A percentile compares a stretch with the other conserved stretches of the same genome.
Evolutionary conservation across 2,797 vertebrate species (phyloP).

Genomic region (Rhabdophis nuchalis): DNA sequence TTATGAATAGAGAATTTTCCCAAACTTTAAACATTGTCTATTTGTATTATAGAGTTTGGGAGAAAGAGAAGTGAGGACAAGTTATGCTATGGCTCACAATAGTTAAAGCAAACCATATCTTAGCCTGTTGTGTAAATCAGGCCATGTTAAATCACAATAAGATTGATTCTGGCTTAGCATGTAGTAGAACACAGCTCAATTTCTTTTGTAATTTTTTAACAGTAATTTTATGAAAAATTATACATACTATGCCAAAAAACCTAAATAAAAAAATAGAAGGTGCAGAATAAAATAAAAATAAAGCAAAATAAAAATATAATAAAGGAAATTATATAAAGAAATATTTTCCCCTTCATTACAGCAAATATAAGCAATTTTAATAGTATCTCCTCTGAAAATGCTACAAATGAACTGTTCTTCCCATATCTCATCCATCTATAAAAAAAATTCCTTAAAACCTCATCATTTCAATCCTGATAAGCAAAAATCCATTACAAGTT

Average conservation of each 20-base stretch:
- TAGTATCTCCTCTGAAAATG: not conserved
- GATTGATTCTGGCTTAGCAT: not conserved
- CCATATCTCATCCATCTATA: not conserved
- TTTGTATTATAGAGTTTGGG: not conserved
- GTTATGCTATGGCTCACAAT: not conserved
- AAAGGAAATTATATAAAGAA: not conserved
- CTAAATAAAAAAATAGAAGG: not conserved
- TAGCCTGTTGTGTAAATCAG: not conserved
- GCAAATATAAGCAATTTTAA: not conserved
- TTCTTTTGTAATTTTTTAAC: not conserved
- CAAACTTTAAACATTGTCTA: not conserved
- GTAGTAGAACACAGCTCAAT: not conserved
- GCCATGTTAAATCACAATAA: not conserved
- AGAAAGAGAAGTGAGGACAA: not conserved
- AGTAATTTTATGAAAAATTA: not conserved
- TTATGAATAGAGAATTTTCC: not conserved
- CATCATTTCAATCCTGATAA: not conserved
- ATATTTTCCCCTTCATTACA: not conserved
- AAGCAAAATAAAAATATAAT: not conserved
- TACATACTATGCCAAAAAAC: not conserved
- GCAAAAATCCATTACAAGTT: not conserved
- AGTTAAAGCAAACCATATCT: not conserved
- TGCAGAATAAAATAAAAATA: not conserved
- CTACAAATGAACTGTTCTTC: not conserved
- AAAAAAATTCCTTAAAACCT: not conserved